phyloP scores from a whole-genome alignment of 2,113 vertebrate species.

The Mustela nigripes region DNA sequence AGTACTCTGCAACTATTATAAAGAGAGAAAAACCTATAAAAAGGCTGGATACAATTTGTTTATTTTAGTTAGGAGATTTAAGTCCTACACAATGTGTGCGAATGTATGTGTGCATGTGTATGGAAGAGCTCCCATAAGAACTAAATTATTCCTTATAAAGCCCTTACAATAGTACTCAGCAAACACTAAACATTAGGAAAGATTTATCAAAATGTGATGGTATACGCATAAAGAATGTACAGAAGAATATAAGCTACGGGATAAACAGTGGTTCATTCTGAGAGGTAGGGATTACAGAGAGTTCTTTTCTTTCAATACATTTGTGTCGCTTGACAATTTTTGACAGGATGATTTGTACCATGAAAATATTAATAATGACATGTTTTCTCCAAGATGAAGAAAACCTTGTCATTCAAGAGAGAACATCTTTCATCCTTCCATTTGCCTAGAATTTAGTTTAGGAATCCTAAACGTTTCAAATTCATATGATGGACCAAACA shows the following conservation, averaged over 20 bases:
- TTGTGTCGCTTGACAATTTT: neutral
- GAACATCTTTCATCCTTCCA: neutral
- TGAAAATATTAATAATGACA: conserved; percentile 2
- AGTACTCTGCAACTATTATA: neutral
- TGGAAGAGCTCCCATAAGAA: neutral
- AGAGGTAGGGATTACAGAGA: neutral
- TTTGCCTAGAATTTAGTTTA: neutral
- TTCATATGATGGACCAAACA: neutral
- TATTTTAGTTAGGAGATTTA: neutral
- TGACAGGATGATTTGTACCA: neutral
- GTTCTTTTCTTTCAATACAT: conserved; percentile 6
- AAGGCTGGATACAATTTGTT: neutral
- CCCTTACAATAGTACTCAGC: neutral
- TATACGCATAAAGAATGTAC: neutral
- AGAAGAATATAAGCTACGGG: neutral
- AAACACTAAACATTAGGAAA: neutral
- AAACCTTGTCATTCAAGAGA: neutral
- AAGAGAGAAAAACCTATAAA: neutral
- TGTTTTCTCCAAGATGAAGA: conserved; percentile 21
- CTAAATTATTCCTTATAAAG: neutral
- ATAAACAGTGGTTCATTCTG: neutral
- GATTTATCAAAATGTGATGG: neutral
- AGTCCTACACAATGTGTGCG: neutral
- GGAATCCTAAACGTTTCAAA: neutral
- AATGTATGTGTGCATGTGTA: neutral